These are phyloP conservation scores for Melanotaenia maccullochi DNA, from an alignment of 2,797 vertebrate genomes.

Conservation along the genomic window DNA sequence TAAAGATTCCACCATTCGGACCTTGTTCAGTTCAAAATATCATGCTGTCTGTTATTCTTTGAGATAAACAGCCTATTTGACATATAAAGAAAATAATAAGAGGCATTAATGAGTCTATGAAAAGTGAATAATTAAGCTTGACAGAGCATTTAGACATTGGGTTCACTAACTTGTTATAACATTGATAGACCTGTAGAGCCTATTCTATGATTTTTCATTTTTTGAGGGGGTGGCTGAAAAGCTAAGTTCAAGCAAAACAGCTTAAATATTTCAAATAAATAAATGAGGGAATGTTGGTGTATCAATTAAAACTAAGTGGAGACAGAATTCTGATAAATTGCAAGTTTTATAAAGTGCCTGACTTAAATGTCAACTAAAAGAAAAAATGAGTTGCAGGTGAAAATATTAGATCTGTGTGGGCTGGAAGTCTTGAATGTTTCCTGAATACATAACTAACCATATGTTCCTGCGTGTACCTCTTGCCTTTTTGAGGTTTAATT, in stretches of 20 bases:
- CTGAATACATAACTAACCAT: no score
- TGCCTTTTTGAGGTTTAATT: not conserved
- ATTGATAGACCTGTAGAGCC: no score
- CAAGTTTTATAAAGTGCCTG: not conserved
- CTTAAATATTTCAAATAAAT: not conserved
- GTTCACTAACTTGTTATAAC: not conserved
- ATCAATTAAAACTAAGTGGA: not conserved
- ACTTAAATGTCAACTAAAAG: not conserved
- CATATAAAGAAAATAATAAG: not conserved
- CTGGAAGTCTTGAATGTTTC: not conserved
- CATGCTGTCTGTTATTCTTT: not conserved
- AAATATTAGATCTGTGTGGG: not conserved
- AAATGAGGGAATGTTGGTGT: not conserved
- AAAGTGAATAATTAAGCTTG: not conserved
- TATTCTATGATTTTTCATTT: not conserved
- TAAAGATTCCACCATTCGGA: not conserved
- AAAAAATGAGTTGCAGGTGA: not conserved
- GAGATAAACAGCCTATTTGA: not conserved
- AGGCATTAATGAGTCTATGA: no score
- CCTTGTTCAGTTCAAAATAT: not conserved
- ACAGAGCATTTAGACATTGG: not conserved
- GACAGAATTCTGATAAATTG: not conserved
- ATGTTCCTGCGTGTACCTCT: no score
- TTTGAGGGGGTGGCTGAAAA: no score
- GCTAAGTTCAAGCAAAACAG: not conserved